Percentiles rank a stretch among this genome's conserved stretches.
Conservation (phyloP, 2,113 vertebrate genomes). For the Coturnix japonica region DNA sequence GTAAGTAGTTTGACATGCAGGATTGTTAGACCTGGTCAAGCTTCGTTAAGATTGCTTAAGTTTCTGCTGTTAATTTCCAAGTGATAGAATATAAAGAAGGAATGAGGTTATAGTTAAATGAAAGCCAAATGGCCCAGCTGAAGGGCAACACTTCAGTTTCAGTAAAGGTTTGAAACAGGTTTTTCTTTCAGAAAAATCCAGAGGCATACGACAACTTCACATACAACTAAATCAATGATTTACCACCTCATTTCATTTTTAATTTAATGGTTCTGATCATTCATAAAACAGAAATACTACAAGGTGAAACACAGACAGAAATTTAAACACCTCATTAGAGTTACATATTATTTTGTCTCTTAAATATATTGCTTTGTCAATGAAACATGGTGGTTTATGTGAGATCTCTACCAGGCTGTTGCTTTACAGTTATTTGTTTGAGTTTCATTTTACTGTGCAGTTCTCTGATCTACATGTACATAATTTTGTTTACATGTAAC, state of each 20-base stretch:
- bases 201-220: neutral
- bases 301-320: conserved; percentile 68
- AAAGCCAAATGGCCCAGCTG: neutral
- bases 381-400: conserved; percentile 53
- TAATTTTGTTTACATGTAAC: neutral
- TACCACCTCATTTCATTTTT: conserved; percentile 73
- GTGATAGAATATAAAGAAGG: neutral
- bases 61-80: neutral
- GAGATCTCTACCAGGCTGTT: conserved; percentile 21
- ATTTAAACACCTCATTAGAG: conserved; percentile 75
- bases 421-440: conserved; percentile 50
- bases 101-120: neutral
- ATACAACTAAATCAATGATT: conserved; percentile 56
- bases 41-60: neutral
- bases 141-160: neutral
- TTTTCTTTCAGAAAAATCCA: conserved; percentile 28
- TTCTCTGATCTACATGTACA: conserved; percentile 27
- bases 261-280: conserved; percentile 73
- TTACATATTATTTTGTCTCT: conserved; percentile 63
- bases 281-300: conserved; percentile 74
- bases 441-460: conserved; percentile 34
- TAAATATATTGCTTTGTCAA: conserved; percentile 69
- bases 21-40: neutral
- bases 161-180: neutral
- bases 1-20: neutral